phyloP scores from a whole-genome alignment of 2,888 invertebrate species.

The Eupithecia inturbata region DNA sequence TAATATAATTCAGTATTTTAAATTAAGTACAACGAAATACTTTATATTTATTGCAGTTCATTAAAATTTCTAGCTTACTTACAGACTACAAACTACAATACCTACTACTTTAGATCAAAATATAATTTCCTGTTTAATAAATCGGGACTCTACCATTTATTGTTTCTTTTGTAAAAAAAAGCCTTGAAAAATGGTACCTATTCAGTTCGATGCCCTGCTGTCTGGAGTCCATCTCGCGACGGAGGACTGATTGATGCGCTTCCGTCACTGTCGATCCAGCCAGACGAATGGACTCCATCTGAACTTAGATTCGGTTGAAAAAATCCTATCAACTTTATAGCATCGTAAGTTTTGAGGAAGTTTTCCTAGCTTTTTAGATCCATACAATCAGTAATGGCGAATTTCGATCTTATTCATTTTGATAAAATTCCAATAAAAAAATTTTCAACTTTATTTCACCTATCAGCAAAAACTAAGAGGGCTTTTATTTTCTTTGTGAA shows the following conservation, averaged over 20 bases:
- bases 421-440: background rate
- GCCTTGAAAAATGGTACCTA: conserved; percentile 2
- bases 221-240: conserved; percentile 36
- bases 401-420: background rate
- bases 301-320: background rate
- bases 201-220: conserved; percentile 29
- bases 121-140: background rate
- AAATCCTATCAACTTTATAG: background rate
- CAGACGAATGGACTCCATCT: conserved; percentile 14
- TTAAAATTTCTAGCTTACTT: no score
- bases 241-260: conserved; percentile 41
- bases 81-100: no score
- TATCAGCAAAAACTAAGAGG: background rate
- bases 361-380: background rate
- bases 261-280: conserved; percentile 28
- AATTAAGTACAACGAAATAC: no score
- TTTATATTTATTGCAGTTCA: no score
- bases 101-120: background rate
- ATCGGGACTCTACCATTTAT: background rate
- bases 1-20: no score
- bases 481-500: background rate
- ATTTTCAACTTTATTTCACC: background rate
- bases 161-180: conserved; percentile 3
- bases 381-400: no score
- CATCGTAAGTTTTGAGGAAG: background rate